These are phyloP conservation scores for Eulacestoma nigropectus DNA, from an alignment of 2,113 vertebrate genomes.

Conservation along the genomic window DNA sequence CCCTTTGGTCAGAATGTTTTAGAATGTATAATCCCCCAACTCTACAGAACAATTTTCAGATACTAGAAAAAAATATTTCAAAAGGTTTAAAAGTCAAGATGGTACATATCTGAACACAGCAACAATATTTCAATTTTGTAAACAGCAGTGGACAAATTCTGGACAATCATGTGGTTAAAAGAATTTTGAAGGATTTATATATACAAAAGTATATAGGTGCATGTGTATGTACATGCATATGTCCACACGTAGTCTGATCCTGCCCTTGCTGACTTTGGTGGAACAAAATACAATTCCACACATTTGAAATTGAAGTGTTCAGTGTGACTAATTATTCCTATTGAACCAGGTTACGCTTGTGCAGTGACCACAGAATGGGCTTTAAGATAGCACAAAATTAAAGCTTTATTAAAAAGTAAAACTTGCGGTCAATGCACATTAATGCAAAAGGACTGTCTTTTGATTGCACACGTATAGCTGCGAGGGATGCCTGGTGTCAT, in stretches of 20 bases:
- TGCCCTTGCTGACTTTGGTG: not conserved
- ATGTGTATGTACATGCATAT: not conserved
- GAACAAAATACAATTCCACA: not conserved
- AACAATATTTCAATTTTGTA: not conserved
- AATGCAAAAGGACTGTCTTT: not conserved
- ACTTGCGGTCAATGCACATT: fast-evolving
- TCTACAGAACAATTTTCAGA: not conserved
- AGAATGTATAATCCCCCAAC: not conserved
- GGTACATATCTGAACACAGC: not conserved
- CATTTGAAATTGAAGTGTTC: not conserved
- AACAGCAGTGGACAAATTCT: not conserved
- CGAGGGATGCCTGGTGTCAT: not conserved
- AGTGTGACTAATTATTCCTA: not conserved
- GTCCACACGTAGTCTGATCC: not conserved
- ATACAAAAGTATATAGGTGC: not conserved
- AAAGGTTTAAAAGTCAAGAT: not conserved
- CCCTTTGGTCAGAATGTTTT: not conserved
- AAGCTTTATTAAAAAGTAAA: not conserved
- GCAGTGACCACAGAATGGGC: not conserved
- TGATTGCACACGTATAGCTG: not conserved
- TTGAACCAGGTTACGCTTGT: not conserved
- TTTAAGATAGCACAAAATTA: not conserved
- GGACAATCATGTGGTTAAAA: not conserved
- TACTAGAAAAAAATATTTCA: not conserved
- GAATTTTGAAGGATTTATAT: not conserved